A percentile compares a stretch with the other conserved stretches of the same genome.
phyloP scores from a whole-genome alignment of 1,140 invertebrate species.

The Apolygus lucorum region DNA sequence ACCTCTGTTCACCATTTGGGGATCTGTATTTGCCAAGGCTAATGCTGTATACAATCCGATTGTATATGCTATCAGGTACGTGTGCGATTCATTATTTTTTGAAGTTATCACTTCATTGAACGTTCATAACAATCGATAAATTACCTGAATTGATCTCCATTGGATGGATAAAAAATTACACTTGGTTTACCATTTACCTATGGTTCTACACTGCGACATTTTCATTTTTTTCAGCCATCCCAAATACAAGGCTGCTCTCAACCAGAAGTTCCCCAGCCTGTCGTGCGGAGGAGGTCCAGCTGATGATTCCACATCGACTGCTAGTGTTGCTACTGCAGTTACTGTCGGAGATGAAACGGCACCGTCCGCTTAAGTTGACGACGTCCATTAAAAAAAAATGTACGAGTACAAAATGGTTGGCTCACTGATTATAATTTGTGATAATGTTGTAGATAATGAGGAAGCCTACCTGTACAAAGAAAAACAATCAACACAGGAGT shows the following conservation, averaged over 20 bases:
- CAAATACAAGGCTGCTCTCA: slow-evolving; percentile 60
- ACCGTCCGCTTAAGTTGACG: slow-evolving; percentile 26
- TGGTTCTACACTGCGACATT: too few species aligned
- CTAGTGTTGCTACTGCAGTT: slow-evolving; percentile 23
- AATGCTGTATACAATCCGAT: slow-evolving; percentile 74
- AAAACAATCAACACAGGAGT: too few species aligned
- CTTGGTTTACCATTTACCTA: too few species aligned
- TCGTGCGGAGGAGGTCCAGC: slow-evolving; percentile 22
- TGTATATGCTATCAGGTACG: slow-evolving; percentile 68
- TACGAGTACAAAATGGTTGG: background rate
- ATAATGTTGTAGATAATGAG: too few species aligned
- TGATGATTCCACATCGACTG: slow-evolving; percentile 11
- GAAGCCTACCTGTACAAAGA: too few species aligned
- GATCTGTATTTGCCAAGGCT: slow-evolving; percentile 67
- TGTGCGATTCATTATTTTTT: too few species aligned
- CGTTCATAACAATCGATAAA: too few species aligned
- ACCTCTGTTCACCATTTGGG: slow-evolving; percentile 67
- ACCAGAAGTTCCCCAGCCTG: slow-evolving; percentile 53
- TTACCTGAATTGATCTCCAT: too few species aligned
- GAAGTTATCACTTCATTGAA: too few species aligned
- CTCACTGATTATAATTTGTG: background rate
- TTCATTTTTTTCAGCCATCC: slow-evolving; percentile 51
- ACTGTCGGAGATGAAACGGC: slow-evolving; percentile 27
- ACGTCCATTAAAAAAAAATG: too few species aligned
- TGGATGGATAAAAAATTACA: too few species aligned